Conservation (phyloP, 2,113 vertebrate species). For the Alligator mississippiensis region DNA sequence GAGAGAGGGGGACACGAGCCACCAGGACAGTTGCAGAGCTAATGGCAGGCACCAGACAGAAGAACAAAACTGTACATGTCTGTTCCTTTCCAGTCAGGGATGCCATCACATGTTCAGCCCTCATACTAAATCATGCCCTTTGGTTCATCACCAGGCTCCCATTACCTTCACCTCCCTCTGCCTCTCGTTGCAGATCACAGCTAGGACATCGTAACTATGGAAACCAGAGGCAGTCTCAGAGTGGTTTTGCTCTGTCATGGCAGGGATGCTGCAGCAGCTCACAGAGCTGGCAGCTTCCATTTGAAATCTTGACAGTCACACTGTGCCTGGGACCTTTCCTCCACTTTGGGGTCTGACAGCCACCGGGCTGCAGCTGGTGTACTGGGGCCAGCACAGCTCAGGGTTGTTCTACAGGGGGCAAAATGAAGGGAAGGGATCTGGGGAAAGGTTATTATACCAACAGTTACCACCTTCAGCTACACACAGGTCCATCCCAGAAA, state of each 20-base stretch:
- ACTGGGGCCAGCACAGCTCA: not conserved
- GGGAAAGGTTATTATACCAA: not conserved
- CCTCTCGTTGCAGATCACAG: not conserved
- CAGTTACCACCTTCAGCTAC: not conserved
- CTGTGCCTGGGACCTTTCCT: not conserved
- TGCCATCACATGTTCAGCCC: not conserved
- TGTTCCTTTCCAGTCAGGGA: not conserved
- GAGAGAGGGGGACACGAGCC: not conserved
- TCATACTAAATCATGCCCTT: accelerated
- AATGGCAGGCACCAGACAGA: not conserved
- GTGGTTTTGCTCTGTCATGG: not conserved
- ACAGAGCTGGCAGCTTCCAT: not conserved
- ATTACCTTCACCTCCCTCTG: not conserved
- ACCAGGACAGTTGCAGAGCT: not conserved
- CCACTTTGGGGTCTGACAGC: not conserved
- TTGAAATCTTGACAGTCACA: not conserved
- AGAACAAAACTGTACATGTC: not conserved
- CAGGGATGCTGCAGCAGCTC: not conserved
- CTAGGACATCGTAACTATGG: not conserved
- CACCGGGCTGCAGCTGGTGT: not conserved
- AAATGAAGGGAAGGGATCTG: no score
- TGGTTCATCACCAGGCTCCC: accelerated
- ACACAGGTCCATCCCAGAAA: not conserved
- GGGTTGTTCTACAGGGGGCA: not conserved
- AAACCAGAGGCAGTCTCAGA: not conserved